Base-by-base conservation (phyloP, 2,888 invertebrate species). In the Macrosiphum euphorbiae region DNA sequence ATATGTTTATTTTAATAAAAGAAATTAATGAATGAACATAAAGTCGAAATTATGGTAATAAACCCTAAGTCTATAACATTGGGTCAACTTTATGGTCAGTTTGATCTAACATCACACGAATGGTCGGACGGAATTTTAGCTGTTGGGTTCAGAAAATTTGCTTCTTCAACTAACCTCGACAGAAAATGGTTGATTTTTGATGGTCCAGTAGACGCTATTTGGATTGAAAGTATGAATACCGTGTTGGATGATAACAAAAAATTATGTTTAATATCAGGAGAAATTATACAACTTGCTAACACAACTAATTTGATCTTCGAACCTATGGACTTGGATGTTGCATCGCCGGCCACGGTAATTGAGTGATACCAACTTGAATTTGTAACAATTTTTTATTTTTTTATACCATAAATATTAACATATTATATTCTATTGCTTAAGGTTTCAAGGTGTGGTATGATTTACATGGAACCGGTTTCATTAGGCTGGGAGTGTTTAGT, bases 201-300 rank as follows among this genome's bases (percentile, higher is more conserved):
- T 96, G 99, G 99, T 0, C 99, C 99, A 0, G 98, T 99, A 10
- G 99, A 99, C 96, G 98, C 99, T 11, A 98, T 98, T 26, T 99
- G 99, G 99, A 99, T 99, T 95, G 99, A 99, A 96, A 99, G 99
- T 96, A 98, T 99, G 97, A 99, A 99, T 96, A 99, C 99, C 0
- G 98, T 98, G 90, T 96, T 99, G 20, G 99, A 99, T 95, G 99
- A 99, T 95, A 99, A 99, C 96, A 99, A 98, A 96, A 99, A 99
- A 96, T 96, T 99, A 44, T 99, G 99, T 95, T 96, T 99, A 94
- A 99, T 99, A 98, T 99, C 99, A 88, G 99, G 99, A 3, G 99
- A 99, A 96, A 99, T 99, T 94, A 99, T 99, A 94, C 98, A 98
- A 95, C 96, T 99, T 94, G 98, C 99, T 0, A 97, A 97, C 55